These are phyloP conservation scores for Drosophila cardini DNA, from an alignment of 1,140 invertebrate species.

Conservation along the genomic window DNA sequence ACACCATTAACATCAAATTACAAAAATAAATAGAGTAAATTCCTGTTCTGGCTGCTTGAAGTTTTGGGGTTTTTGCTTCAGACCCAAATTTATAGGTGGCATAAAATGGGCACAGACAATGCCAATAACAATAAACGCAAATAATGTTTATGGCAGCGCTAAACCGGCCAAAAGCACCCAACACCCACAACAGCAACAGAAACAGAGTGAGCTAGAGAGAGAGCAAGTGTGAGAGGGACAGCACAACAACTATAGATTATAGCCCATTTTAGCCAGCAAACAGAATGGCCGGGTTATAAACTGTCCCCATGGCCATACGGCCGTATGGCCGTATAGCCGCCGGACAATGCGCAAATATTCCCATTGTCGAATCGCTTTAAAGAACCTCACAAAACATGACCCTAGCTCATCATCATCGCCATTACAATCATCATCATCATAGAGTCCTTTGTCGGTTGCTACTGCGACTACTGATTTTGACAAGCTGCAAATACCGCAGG, in stretches of 20 bases:
- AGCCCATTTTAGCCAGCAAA: constrained; percentile 34
- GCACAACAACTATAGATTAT: constrained; percentile 45
- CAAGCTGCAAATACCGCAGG: constrained; percentile 59
- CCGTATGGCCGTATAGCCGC: constrained; percentile 41
- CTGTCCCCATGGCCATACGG: constrained; percentile 34
- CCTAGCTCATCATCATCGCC: constrained; percentile 41
- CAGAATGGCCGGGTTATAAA: constrained; percentile 37
- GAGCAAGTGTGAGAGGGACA: neutral
- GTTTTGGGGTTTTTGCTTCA: constrained; percentile 8
- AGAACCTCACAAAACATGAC: constrained; percentile 25
- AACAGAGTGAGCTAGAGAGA: neutral
- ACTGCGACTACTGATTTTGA: constrained; percentile 50
- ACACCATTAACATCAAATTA: constrained; percentile 74
- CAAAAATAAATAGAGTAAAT: constrained; percentile 69
- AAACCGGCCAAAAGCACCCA: constrained; percentile 51
- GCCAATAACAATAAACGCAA: constrained; percentile 81
- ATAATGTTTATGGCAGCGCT: constrained; percentile 79
- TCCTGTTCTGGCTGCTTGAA: constrained; percentile 18
- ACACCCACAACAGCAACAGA: neutral
- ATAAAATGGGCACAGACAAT: constrained; percentile 77
- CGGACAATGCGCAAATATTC: constrained; percentile 41
- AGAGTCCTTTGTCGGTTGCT: neutral
- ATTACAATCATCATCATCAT: neutral
- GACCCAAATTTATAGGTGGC: constrained; percentile 72
- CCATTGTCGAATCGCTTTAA: constrained; percentile 46